Evolutionary conservation across 2,113 vertebrate species (phyloP).

Genomic region (Halcyon malimbica): DNA sequence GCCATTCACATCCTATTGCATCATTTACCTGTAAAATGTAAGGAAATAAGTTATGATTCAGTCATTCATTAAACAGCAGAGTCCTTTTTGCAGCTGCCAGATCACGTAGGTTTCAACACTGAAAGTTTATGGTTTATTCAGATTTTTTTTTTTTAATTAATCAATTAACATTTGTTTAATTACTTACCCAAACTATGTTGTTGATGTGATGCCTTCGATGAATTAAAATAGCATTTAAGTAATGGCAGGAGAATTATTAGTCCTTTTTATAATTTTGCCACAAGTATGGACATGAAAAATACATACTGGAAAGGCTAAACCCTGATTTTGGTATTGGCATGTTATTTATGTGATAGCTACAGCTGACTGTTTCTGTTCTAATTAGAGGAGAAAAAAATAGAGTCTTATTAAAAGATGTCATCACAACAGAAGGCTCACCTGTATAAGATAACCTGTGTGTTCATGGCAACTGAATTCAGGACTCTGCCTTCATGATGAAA

Average conservation of each 20-base stretch:
- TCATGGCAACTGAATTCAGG: conserved; percentile 78
- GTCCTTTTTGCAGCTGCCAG: conserved; percentile 75
- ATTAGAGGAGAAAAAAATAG: not conserved
- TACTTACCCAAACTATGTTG: conserved; percentile 15
- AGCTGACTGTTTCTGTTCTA: not conserved
- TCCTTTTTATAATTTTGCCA: not conserved
- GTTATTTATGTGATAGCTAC: not conserved
- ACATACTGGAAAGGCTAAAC: rapidly evolving
- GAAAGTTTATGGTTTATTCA: not conserved
- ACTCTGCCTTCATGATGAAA: conserved; percentile 82
- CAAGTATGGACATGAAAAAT: not conserved
- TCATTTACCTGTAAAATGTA: conserved; percentile 92
- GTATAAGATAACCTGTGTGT: conserved; percentile 73
- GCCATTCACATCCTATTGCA: conserved; percentile 95
- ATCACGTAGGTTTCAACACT: conserved; percentile 60
- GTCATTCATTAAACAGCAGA: conserved; percentile 73
- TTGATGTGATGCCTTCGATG: not conserved
- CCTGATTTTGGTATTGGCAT: not conserved
- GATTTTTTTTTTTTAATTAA: not conserved
- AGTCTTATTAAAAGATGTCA: not conserved
- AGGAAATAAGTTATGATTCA: conserved; percentile 82
- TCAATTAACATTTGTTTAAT: not conserved
- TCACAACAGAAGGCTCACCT: conserved; percentile 11
- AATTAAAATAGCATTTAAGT: not conserved
- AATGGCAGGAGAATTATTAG: not conserved